Conservation (phyloP, 2,113 vertebrate genomes). For the Pelecanus crispus region DNA sequence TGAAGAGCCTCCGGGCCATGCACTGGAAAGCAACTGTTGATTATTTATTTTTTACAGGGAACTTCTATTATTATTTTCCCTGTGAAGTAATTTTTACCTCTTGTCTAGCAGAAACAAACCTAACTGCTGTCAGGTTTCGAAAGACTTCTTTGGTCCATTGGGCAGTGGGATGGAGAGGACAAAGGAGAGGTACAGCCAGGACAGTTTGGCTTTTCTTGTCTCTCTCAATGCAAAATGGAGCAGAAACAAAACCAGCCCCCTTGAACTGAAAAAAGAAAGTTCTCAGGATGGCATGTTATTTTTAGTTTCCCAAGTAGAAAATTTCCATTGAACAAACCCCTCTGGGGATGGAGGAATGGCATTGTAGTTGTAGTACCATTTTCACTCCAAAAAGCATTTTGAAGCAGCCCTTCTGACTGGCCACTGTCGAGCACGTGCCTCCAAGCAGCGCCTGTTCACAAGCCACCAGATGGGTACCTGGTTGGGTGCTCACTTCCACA, state of each 20-base stretch:
- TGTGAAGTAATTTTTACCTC: background rate
- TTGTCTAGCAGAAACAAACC: background rate
- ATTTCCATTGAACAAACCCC: background rate
- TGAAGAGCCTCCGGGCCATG: background rate
- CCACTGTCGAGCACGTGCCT: background rate
- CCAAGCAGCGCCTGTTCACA: background rate
- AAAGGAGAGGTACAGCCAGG: background rate
- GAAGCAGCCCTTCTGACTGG: background rate
- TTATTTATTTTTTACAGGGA: background rate
- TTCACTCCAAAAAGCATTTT: background rate
- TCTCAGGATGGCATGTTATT: background rate
- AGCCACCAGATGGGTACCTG: background rate
- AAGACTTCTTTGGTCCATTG: background rate
- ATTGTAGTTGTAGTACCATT: background rate
- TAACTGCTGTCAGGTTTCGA: background rate
- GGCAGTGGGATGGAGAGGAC: background rate
- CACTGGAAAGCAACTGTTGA: background rate
- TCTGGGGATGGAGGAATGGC: background rate
- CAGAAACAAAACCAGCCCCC: background rate
- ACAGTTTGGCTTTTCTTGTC: background rate
- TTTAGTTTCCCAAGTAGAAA: background rate
- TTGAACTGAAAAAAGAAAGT: background rate
- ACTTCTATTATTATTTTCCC: background rate
- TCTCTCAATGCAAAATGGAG: background rate
- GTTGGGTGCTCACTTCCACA: accelerated